These are phyloP conservation scores for Eumeta japonica DNA, from an alignment of 1,140 invertebrate species.

Conservation along the genomic window DNA sequence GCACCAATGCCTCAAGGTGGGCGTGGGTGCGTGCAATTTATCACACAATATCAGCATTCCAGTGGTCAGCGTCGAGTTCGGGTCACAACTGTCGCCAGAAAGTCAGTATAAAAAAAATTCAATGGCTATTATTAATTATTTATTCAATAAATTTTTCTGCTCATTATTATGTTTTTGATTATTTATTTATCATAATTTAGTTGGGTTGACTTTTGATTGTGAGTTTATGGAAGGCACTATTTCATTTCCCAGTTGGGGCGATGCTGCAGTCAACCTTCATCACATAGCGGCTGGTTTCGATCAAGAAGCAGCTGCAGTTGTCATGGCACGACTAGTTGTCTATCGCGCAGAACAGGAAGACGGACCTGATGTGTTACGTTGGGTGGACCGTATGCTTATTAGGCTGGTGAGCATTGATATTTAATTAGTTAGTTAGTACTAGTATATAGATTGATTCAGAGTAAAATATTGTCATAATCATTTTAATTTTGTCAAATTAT, in stretches of 20 bases:
- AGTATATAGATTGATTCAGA: too few species aligned
- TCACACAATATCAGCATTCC: conserved; percentile 98
- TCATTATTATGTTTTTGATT: background rate
- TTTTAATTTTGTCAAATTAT: background rate
- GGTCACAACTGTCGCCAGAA: conserved; percentile 95
- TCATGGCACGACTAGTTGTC: conserved; percentile 96
- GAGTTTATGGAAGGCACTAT: conserved; percentile 8
- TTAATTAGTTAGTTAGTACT: too few species aligned
- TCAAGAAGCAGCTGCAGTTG: conserved; percentile 94
- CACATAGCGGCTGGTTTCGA: conserved; percentile 93
- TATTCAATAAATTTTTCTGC: conserved; percentile 3
- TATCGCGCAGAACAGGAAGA: conserved; percentile 95
- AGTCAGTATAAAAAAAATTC: conserved; percentile 61
- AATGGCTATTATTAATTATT: conserved; percentile 4
- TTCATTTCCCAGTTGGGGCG: conserved; percentile 69
- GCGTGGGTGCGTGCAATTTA: conserved; percentile 95
- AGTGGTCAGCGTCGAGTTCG: conserved; percentile 91
- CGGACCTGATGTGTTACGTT: conserved; percentile 93
- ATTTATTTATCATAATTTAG: conserved; percentile 4
- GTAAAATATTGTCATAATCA: too few species aligned
- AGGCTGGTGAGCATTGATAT: conserved; percentile 86
- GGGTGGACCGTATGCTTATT: conserved; percentile 98
- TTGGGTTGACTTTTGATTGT: too few species aligned
- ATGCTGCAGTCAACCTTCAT: conserved; percentile 75
- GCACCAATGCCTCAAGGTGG: conserved; percentile 94